phyloP scores from a whole-genome alignment of 2,113 vertebrate species.

The Podocnemis expansa region DNA sequence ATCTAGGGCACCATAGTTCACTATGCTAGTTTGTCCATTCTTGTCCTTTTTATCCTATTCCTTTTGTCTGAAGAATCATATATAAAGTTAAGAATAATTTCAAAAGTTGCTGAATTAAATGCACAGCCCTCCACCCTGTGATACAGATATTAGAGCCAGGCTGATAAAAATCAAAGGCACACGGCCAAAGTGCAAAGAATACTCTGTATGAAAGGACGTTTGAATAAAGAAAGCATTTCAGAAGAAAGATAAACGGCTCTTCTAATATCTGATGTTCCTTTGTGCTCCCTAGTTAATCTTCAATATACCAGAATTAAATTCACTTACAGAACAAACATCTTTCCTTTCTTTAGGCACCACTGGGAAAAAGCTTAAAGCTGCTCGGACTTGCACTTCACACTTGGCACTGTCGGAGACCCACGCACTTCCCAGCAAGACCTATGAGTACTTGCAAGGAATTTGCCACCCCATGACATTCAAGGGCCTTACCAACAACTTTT shows the following conservation, averaged over 20 bases:
- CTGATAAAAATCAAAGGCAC: constrained; percentile 47
- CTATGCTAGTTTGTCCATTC: fast-evolving
- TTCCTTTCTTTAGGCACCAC: background rate
- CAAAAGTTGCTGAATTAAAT: constrained; percentile 35
- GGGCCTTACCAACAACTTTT: background rate
- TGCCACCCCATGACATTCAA: background rate
- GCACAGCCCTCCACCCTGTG: constrained; percentile 3
- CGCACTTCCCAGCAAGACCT: background rate
- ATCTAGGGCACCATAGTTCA: background rate
- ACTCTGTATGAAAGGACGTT: constrained; percentile 12
- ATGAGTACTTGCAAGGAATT: background rate
- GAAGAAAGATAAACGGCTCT: constrained; percentile 6
- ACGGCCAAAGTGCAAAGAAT: constrained; percentile 37
- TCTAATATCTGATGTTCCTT: background rate
- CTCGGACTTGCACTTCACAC: background rate
- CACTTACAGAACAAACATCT: background rate
- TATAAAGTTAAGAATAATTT: constrained; percentile 17
- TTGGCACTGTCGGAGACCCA: background rate
- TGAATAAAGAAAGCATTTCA: constrained; percentile 24
- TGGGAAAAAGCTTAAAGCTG: background rate
- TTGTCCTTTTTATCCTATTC: background rate
- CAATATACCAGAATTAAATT: constrained; percentile 1
- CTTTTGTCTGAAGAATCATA: constrained; percentile 3
- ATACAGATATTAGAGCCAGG: constrained; percentile 33
- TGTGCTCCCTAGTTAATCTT: constrained; percentile 14